Conservation (phyloP, 2,888 invertebrate genomes). For the Platerodrilus igneus region DNA sequence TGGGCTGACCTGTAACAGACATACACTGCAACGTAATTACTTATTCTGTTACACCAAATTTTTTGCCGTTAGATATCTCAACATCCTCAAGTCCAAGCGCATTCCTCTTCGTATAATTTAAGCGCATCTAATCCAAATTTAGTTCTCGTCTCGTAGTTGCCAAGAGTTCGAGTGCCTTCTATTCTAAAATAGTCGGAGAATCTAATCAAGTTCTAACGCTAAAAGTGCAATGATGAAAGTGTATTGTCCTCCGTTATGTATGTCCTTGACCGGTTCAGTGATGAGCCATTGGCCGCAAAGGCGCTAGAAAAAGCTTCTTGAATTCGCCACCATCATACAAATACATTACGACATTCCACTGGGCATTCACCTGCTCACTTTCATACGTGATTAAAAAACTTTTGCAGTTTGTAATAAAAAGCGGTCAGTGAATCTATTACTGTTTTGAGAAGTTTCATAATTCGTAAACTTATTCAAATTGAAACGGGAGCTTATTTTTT, state of each 20-base stretch:
- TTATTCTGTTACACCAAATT: no score
- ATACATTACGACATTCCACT: constrained; percentile 31
- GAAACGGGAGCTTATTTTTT: no score
- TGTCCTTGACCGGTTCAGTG: constrained; percentile 32
- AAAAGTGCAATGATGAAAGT: constrained; percentile 27
- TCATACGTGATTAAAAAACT: constrained; percentile 31
- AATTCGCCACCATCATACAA: constrained; percentile 32
- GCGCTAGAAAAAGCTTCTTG: constrained; percentile 33
- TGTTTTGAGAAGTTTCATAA: constrained; percentile 15
- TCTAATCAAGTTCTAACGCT: constrained; percentile 33
- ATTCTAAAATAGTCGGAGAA: no score
- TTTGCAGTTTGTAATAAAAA: constrained; percentile 25
- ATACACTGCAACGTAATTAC: no score
- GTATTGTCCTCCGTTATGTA: constrained; percentile 29
- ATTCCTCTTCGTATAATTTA: no score
- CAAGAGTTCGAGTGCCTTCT: no score
- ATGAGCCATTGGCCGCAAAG: constrained; percentile 27
- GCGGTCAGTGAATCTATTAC: constrained; percentile 22
- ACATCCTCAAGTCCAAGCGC: no score
- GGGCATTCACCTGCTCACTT: constrained; percentile 33
- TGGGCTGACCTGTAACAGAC: no score
- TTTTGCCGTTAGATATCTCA: no score
- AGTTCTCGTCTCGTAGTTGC: no score
- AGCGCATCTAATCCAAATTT: no score
- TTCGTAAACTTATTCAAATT: no score